Evolutionary conservation across 1,140 invertebrate species (phyloP).

Genomic region (Venturia canescens): DNA sequence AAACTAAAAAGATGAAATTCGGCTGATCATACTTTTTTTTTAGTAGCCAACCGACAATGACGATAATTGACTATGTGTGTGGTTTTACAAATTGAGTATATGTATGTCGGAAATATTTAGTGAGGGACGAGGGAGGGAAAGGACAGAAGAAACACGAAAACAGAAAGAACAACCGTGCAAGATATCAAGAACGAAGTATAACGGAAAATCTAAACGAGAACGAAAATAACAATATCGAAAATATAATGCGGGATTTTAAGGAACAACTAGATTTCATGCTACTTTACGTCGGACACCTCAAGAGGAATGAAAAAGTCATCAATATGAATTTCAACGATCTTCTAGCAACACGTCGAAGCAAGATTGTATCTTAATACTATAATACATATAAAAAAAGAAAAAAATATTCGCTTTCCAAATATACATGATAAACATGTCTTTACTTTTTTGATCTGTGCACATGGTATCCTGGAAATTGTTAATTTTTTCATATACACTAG

Average conservation of each 20-base stretch:
- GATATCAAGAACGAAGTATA: background rate
- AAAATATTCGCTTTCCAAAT: constrained; percentile 70
- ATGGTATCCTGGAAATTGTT: constrained; percentile 66
- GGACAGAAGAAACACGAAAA: background rate
- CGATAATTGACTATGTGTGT: constrained; percentile 27
- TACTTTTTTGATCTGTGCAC: constrained; percentile 71
- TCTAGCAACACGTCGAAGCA: constrained; percentile 63
- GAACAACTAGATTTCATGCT: constrained; percentile 9
- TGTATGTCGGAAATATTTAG: constrained; percentile 37
- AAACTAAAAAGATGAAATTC: background rate
- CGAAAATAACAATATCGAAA: constrained; percentile 19
- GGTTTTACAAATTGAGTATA: constrained; percentile 19
- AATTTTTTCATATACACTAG: constrained; percentile 47
- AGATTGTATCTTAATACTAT: constrained; percentile 70
- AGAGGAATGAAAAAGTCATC: constrained; percentile 49
- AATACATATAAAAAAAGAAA: constrained; percentile 54
- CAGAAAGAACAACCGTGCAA: background rate
- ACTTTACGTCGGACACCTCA: constrained; percentile 7
- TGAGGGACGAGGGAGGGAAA: background rate
- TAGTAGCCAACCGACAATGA: constrained; percentile 43
- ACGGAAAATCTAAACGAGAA: background rate
- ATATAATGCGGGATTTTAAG: constrained; percentile 29
- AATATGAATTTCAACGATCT: constrained; percentile 55
- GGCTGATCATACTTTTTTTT: constrained; percentile 49
- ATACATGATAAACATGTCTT: constrained; percentile 67